Conservation (phyloP, 2,113 vertebrate species). For the Corythornis vintsioides region DNA sequence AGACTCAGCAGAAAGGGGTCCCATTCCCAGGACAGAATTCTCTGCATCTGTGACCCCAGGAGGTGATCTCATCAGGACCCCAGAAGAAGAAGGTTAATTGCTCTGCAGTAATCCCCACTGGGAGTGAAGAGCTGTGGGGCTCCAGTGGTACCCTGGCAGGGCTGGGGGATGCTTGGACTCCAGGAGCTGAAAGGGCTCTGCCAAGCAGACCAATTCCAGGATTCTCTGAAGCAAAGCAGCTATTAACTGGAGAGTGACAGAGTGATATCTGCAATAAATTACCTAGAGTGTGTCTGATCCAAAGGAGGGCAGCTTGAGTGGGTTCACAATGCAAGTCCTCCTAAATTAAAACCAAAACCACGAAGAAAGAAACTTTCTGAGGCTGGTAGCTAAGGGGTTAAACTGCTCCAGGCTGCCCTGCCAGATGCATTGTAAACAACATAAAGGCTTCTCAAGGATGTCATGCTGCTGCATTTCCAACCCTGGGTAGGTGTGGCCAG, state of each 20-base stretch:
- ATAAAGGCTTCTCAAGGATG: background rate
- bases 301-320: background rate
- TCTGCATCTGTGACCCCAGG: background rate
- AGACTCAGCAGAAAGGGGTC: background rate
- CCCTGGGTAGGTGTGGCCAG: background rate
- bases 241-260: background rate
- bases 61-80: rapidly evolving
- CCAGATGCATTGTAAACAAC: background rate
- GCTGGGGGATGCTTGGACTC: too few relatives aligned
- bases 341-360: background rate
- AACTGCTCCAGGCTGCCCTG: background rate
- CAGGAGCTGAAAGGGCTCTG: too few relatives aligned
- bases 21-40: background rate
- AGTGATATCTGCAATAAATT: background rate
- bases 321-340: background rate
- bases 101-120: background rate
- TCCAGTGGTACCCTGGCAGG: too few relatives aligned
- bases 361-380: background rate
- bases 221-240: background rate
- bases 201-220: too few relatives aligned
- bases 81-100: background rate
- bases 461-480: background rate
- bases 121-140: too few relatives aligned
- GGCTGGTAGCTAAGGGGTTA: background rate
- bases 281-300: background rate